Evolutionary conservation across 1,140 invertebrate species (phyloP).

Genomic region (Yoshiicerus persimilis): DNA sequence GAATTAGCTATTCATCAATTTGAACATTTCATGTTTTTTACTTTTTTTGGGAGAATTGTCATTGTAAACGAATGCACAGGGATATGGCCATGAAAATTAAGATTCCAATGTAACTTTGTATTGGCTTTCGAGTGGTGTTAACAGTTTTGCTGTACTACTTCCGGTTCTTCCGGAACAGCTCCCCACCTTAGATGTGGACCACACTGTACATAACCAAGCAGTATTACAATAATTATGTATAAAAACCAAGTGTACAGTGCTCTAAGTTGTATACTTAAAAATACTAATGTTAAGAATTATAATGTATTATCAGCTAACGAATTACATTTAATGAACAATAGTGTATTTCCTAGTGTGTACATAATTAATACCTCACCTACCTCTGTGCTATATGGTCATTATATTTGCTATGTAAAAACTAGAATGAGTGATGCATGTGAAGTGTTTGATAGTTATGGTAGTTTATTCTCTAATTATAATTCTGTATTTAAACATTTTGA

Average conservation of each 20-base stretch:
- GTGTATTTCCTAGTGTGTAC: neutral
- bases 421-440: neutral
- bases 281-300: neutral
- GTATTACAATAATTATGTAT: neutral
- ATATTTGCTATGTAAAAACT: neutral
- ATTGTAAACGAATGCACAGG: too few relatives aligned
- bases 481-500: neutral
- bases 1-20: too few relatives aligned
- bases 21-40: too few relatives aligned
- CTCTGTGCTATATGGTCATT: neutral
- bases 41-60: too few relatives aligned
- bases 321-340: neutral
- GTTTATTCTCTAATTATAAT: neutral
- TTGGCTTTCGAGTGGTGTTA: too few relatives aligned
- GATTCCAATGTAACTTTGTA: too few relatives aligned
- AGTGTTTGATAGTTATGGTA: neutral
- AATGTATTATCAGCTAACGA: neutral
- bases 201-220: neutral
- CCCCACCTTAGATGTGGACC: too few relatives aligned
- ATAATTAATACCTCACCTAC: neutral
- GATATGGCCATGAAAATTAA: too few relatives aligned
- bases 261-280: neutral
- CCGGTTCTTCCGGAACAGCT: too few relatives aligned
- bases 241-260: neutral
- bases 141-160: too few relatives aligned